Base-by-base conservation (phyloP, 2,888 invertebrate species). In the Lymantria monacha region DNA sequence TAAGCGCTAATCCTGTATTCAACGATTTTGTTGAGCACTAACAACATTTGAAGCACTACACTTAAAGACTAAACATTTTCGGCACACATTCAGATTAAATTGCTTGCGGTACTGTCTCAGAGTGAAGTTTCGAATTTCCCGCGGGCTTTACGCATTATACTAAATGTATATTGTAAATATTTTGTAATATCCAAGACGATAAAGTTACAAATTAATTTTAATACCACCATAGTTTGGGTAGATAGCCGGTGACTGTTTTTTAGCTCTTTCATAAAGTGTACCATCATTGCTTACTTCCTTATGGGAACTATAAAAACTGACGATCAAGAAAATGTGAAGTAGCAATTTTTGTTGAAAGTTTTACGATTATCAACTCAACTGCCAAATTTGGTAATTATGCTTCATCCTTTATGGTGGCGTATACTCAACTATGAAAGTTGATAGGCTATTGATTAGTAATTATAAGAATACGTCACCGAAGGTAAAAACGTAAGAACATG, bases 81-180 rank as follows among this genome's bases (percentile, higher is more conserved):
- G 33, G 46, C 49, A 53, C 55, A 61, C 59, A 55, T 51, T 49
- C 13, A 59, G 52, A 66, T 66, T 66, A 64, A 64, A 66, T 61
- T 61, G 48, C 46, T 46, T 66, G 63, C 51, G 63, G 66, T 53
- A 49, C 53, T 38, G 38, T 12, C 7, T 12, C 38, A 38, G 38
- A 38, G 38, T 7, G 38, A 7, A 12, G 38, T n/a, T 38, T 7
- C 51, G 55, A 52, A 66, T 66, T 66, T 66, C 66, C 66, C 66
- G 30, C 22, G 59, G 41, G 55, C 0, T 13, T 44, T 30, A 40
- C 50, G 13, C 15, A 8, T 43, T 48, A 44, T 42, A 13, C 42
- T 13, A 30, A 51, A 30, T 48, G 45, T 42, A 30, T 33, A 48
- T 22, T 30, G 14, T 30, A 13, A 33, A 33, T 33, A 33, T 33